Percentiles rank a stretch among this genome's conserved stretches.
phyloP scores from a whole-genome alignment of 2,888 invertebrate species.

The Smittia aterrima region DNA sequence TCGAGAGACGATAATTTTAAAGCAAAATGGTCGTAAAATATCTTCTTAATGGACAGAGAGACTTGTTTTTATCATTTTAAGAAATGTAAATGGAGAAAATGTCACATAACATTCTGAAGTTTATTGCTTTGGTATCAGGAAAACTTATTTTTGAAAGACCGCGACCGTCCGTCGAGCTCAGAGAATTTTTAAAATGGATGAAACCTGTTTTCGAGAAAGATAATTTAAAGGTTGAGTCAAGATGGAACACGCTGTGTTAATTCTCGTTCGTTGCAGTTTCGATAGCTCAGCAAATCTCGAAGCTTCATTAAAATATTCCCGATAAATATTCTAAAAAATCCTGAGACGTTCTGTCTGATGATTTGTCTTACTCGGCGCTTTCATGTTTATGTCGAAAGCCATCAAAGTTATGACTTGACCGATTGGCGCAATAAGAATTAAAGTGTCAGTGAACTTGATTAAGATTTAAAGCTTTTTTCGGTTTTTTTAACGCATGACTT shows the following conservation, averaged over 20 bases:
- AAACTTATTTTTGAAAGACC: slow-evolving; percentile 11
- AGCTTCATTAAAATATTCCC: no score
- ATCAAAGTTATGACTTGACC: no score
- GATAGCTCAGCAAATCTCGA: no score
- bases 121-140: slow-evolving; percentile 34
- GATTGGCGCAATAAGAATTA: no score
- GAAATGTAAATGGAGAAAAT: slow-evolving; percentile 34
- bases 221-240: not conserved
- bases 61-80: not conserved
- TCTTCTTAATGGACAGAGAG: not conserved
- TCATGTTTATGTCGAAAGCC: no score
- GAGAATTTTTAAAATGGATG: not conserved
- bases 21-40: not conserved
- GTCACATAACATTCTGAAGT: slow-evolving; percentile 31
- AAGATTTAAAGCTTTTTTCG: no score
- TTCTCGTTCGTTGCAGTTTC: no score
- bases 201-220: not conserved
- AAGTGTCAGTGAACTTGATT: not conserved
- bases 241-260: no score
- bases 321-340: no score
- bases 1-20: not conserved
- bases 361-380: no score
- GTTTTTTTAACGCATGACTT: no score
- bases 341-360: no score
- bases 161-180: not conserved